These are phyloP conservation scores for Oreochromis tanganicae DNA, from an alignment of 2,113 vertebrate species.

Conservation along the genomic window DNA sequence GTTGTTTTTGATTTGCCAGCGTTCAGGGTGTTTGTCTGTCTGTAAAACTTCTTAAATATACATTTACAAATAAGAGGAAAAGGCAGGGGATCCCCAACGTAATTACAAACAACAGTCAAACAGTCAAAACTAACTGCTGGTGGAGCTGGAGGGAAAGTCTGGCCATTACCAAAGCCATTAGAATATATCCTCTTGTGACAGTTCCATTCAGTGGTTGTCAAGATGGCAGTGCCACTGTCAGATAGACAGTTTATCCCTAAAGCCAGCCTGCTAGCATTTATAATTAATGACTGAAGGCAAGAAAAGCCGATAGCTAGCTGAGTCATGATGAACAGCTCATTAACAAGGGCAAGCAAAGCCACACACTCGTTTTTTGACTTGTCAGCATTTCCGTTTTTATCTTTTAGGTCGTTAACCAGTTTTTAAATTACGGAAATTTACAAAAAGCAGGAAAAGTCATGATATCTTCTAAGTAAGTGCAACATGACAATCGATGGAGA, in stretches of 20 bases:
- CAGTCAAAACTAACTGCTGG: background rate
- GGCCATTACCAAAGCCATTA: background rate
- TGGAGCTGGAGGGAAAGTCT: background rate
- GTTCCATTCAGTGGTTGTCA: background rate
- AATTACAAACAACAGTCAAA: background rate
- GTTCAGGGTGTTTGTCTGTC: background rate
- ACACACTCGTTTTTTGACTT: background rate
- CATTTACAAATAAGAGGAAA: background rate
- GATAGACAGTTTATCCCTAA: background rate
- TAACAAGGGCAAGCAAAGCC: background rate
- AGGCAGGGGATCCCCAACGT: background rate
- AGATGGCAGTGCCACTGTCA: background rate
- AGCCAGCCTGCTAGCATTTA: background rate
- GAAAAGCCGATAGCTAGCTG: background rate
- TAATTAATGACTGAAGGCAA: background rate
- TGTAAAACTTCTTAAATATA: background rate
- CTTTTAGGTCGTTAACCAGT: background rate
- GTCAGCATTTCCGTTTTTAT: background rate
- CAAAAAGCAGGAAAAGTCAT: background rate
- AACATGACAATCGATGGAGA: background rate
- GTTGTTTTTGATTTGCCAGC: background rate
- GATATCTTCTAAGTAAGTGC: background rate
- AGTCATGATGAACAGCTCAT: background rate
- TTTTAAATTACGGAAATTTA: background rate
- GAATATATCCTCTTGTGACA: background rate